Evolutionary conservation across 2,797 vertebrate species (phyloP), one percentile per base, ranked within the genome.

Genomic region (Gouania willdenowi): DNA sequence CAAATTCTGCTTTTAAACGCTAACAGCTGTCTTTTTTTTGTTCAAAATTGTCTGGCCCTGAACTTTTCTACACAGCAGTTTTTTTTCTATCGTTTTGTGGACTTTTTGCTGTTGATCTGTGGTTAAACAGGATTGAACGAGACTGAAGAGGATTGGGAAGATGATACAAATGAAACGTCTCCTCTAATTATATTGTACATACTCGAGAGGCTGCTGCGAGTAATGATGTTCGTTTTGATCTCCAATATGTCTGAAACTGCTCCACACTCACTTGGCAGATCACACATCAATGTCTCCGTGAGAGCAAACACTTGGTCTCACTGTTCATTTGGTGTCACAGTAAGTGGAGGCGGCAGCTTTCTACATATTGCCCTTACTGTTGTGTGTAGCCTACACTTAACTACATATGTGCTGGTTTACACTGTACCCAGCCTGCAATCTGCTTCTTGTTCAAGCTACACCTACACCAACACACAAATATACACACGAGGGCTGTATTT

Each of bases 361-460:
- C 33, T 53, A 51, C 67, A 75, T 60, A 75, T 75, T 57, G 67
- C 46, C 26, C 24, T 60, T 16, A 5, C 36, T 45, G 36, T 37
- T 46, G 37, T 41, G 19, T 26, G 21, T 31, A 19, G 25, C 49
- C 25, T 38, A 33, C 27, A 34, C 23, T 62, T 22, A 23, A 63
- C 55, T 67, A 46, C 53, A 45, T 69, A 74, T 71, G 59, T 59
- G 49, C 19, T 14, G 0, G 18, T 56, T 22, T 62, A 57, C 66
- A 74, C 56, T 56, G 56, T 66, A 74, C 56, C 54, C 57, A 37
- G 46, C 40, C 32, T 14, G 5, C 55, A 62, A 58, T 52, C 55
- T 67, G 46, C 36, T 34, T 44, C 30, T 48, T 39, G 20, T 48
- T 48, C 14, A 37, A 40, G 22, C 30, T 27, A 20, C 19, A 14